phyloP scores from a whole-genome alignment of 2,797 vertebrate genomes.

The Halcyon smyrnensis region DNA sequence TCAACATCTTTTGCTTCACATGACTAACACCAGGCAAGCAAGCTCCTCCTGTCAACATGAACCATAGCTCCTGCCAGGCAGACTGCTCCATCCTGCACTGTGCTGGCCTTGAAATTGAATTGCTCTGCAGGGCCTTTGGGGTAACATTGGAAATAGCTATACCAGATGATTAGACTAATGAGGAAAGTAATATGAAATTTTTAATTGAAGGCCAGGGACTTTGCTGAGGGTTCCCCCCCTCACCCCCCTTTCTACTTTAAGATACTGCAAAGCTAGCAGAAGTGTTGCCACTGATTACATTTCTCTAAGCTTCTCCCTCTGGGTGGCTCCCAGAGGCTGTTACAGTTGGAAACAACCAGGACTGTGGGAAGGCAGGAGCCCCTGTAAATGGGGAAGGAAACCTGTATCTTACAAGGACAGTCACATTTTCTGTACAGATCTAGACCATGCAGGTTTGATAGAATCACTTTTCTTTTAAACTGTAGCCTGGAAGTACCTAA shows the following conservation, averaged over 20 bases:
- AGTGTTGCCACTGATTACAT: neutral
- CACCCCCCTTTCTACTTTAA: neutral
- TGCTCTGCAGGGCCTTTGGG: neutral
- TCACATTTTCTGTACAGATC: neutral
- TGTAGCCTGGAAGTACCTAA: neutral
- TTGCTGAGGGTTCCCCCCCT: neutral
- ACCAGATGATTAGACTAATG: constrained; percentile 33
- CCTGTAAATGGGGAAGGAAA: neutral
- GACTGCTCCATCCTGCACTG: accelerated
- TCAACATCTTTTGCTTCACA: neutral
- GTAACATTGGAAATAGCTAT: neutral
- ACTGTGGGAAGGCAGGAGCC: neutral
- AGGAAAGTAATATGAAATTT: constrained; percentile 42
- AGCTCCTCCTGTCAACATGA: neutral
- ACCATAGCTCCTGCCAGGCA: neutral
- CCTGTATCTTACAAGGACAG: neutral
- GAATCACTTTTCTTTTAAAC: neutral
- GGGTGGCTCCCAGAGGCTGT: neutral
- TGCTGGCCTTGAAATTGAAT: neutral
- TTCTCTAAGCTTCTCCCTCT: neutral
- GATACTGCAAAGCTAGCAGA: neutral
- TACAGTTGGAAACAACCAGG: neutral
- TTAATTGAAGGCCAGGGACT: constrained; percentile 49
- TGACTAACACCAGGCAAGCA: neutral
- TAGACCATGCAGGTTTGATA: neutral